Conservation (phyloP, 2,888 invertebrate genomes). For the Ganaspis brasiliensis region DNA sequence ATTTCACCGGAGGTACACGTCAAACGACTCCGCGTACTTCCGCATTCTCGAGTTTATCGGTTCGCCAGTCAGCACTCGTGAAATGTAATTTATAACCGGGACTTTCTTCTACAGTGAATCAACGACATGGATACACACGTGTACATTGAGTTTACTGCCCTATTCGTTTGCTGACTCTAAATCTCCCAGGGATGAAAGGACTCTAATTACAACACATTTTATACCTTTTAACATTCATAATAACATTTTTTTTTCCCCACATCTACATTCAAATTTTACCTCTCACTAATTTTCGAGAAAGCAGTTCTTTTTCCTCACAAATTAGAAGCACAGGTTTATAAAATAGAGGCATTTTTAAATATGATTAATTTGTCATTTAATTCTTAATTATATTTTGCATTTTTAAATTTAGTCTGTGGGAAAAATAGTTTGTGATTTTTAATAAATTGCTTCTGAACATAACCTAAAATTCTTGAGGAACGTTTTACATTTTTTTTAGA, state of each 20-base stretch:
- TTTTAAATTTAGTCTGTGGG: too few species aligned
- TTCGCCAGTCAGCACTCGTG: constrained; percentile 64
- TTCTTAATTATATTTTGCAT: too few species aligned
- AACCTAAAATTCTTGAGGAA: too few species aligned
- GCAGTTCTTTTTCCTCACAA: too few species aligned
- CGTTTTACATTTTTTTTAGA: too few species aligned
- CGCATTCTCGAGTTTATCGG: constrained; percentile 68
- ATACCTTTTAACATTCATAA: constrained; percentile 12
- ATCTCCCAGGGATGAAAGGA: constrained; percentile 31
- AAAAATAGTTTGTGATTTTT: too few species aligned
- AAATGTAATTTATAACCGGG: constrained; percentile 66
- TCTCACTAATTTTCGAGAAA: too few species aligned
- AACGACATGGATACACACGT: constrained; percentile 36
- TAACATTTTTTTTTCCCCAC: background rate
- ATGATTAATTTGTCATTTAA: too few species aligned
- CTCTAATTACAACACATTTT: constrained; percentile 29
- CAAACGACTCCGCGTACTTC: constrained; percentile 62
- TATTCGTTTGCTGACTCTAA: constrained; percentile 34
- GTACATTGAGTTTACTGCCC: constrained; percentile 36
- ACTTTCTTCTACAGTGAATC: constrained; percentile 45
- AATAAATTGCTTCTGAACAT: too few species aligned
- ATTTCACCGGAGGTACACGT: constrained; percentile 66
- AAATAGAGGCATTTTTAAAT: too few species aligned
- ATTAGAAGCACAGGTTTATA: too few species aligned
- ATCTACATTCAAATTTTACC: too few species aligned